These are phyloP conservation scores for Gallinago stenura DNA, from an alignment of 2,797 vertebrate species.

Conservation along the genomic window DNA sequence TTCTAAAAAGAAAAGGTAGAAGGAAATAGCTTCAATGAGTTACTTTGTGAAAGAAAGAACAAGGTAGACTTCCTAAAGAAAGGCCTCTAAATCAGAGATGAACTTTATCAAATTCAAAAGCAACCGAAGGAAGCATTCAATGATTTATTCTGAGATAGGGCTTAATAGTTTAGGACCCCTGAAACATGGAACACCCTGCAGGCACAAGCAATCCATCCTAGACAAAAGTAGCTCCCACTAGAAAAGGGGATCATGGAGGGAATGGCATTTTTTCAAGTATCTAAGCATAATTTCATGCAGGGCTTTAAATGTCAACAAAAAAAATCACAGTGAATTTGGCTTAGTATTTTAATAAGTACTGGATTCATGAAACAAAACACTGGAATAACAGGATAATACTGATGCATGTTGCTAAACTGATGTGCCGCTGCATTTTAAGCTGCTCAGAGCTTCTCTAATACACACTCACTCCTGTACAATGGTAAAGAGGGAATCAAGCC, in stretches of 20 bases:
- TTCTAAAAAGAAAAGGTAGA: slow-evolving; percentile 8
- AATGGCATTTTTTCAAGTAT: slow-evolving; percentile 5
- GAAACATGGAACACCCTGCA: slow-evolving; percentile 3
- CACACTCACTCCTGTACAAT: background rate
- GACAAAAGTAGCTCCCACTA: background rate
- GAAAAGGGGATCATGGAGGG: background rate
- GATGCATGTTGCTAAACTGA: background rate
- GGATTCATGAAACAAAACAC: background rate
- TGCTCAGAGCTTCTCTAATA: background rate
- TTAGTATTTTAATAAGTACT: slow-evolving; percentile 18
- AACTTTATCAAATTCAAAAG: slow-evolving; percentile 40
- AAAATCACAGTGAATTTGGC: background rate
- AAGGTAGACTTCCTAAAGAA: slow-evolving; percentile 41
- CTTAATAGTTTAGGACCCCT: background rate
- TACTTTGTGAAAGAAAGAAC: background rate
- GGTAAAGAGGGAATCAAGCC: background rate
- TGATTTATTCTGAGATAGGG: slow-evolving; percentile 17
- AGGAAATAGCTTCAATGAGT: slow-evolving; percentile 18
- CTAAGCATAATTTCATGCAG: background rate
- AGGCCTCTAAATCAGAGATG: background rate
- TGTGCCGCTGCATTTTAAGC: background rate
- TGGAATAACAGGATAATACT: background rate
- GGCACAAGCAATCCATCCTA: background rate
- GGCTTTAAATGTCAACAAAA: slow-evolving; percentile 2
- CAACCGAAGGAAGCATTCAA: background rate